Evolutionary conservation across 2,797 vertebrate species (phyloP).

Genomic region (Typhlichthys eigenmanni): DNA sequence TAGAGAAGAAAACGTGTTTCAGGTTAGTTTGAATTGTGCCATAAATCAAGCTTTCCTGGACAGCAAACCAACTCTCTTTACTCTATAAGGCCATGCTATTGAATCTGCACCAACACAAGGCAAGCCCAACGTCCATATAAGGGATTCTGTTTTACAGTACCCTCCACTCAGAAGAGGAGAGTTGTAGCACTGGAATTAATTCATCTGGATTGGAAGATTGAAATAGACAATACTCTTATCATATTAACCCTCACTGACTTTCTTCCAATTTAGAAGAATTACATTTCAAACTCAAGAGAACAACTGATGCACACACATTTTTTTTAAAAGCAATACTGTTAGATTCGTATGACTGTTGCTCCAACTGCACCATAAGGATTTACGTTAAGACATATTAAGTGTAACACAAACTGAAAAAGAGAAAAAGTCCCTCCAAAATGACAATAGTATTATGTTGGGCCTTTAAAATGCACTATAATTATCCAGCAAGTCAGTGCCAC

Average conservation of each 20-base stretch:
- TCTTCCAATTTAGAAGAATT: too few species aligned
- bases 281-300: too few species aligned
- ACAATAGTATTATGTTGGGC: too few species aligned
- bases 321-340: too few species aligned
- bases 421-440: too few species aligned
- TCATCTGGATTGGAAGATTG: slow-evolving; percentile 4
- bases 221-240: neutral
- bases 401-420: too few species aligned
- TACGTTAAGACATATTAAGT: neutral
- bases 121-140: slow-evolving; percentile 7
- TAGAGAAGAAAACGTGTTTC: neutral
- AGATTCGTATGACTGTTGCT: neutral
- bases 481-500: slow-evolving; percentile 62
- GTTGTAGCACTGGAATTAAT: slow-evolving; percentile 13
- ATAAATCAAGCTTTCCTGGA: slow-evolving; percentile 1
- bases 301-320: too few species aligned
- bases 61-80: neutral
- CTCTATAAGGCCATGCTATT: slow-evolving; percentile 9
- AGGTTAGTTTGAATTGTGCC: neutral
- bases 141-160: slow-evolving; percentile 11
- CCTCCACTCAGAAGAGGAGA: neutral
- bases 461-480: slow-evolving; percentile 61
- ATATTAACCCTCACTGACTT: too few species aligned
- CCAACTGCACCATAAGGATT: neutral
- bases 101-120: slow-evolving; percentile 2